Conservation (phyloP, 2,113 vertebrate genomes). For the Hydrochoerus hydrochaeris region DNA sequence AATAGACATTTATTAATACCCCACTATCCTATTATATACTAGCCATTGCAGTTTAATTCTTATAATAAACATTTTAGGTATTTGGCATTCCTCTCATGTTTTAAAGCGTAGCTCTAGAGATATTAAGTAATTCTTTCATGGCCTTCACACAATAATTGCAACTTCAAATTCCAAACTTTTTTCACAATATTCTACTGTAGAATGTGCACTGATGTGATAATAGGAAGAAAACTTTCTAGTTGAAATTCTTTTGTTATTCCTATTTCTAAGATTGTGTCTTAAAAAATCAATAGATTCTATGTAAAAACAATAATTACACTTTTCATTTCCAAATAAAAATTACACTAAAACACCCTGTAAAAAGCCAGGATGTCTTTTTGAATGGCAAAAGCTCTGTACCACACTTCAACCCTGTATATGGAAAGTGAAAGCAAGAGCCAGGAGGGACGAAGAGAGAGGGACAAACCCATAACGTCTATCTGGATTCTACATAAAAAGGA, state of each 20-base stretch:
- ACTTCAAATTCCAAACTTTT: background rate
- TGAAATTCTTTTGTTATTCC: slow-evolving; percentile 19
- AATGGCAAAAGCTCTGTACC: background rate
- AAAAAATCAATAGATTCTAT: background rate
- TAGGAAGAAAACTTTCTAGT: background rate
- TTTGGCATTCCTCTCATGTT: background rate
- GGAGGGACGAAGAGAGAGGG: background rate
- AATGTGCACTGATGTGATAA: background rate
- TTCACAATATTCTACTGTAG: background rate
- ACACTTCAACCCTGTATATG: background rate
- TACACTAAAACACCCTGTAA: background rate
- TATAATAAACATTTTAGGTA: background rate
- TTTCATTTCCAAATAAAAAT: slow-evolving; percentile 40
- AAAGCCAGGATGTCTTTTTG: background rate
- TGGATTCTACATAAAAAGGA: background rate
- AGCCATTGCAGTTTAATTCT: background rate
- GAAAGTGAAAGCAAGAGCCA: background rate
- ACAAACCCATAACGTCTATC: background rate
- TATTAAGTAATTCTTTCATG: background rate
- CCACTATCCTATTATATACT: background rate
- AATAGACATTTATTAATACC: background rate
- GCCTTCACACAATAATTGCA: background rate
- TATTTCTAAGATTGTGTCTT: background rate
- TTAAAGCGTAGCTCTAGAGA: background rate
- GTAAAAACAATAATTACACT: background rate